Evolutionary conservation across 2,113 vertebrate species (phyloP).

Genomic region (Loxodonta africana): DNA sequence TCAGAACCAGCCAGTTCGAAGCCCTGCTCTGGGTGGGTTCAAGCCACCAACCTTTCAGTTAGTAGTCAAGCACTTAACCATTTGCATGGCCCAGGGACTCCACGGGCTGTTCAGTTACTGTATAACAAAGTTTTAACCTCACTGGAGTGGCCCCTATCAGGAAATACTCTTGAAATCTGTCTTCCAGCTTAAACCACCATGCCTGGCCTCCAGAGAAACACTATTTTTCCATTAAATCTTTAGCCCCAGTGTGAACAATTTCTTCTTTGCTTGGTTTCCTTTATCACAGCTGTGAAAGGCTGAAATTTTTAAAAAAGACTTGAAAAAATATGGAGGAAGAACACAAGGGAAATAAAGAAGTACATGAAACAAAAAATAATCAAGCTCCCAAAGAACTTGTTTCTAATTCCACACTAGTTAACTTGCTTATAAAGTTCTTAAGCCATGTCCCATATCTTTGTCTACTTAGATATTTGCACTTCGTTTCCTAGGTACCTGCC

Average conservation of each 20-base stretch:
- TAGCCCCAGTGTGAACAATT: conserved; percentile 3
- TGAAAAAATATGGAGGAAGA: conserved; percentile 31
- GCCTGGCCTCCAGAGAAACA: conserved; percentile 1
- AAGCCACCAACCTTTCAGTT: too few relatives aligned
- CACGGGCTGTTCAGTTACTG: not conserved
- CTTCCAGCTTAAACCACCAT: conserved; percentile 10
- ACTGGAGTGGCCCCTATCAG: not conserved
- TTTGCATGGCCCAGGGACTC: too few relatives aligned
- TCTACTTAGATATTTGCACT: conserved; percentile 1
- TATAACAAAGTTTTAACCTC: conserved; percentile 57
- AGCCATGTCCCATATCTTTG: not conserved
- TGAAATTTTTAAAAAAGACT: not conserved
- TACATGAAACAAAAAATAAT: not conserved
- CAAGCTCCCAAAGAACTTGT: conserved; percentile 35
- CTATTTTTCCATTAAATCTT: conserved; percentile 45
- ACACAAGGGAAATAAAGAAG: not conserved
- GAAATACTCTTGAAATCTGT: not conserved
- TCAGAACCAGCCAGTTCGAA: too few relatives aligned
- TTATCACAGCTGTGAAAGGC: conserved; percentile 30
- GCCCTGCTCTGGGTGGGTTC: too few relatives aligned
- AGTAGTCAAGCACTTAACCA: too few relatives aligned
- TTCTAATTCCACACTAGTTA: conserved; percentile 22
- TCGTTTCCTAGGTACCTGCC: not conserved
- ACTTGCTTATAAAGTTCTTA: conserved; percentile 17
- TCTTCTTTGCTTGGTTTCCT: conserved; percentile 1